Conservation (phyloP, 2,113 vertebrate species). For the Hydrochoerus hydrochaeris region DNA sequence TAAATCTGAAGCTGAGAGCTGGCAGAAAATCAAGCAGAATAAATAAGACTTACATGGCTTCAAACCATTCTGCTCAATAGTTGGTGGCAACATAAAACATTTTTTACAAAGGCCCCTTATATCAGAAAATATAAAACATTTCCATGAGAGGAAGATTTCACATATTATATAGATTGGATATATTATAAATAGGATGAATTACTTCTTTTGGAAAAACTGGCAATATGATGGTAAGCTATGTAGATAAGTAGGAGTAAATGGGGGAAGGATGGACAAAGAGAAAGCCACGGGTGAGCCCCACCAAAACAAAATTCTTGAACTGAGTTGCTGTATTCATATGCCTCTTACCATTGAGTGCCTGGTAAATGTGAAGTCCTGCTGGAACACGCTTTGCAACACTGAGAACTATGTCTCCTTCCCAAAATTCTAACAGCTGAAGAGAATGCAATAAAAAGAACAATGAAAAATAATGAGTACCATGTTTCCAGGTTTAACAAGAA, state of each 20-base stretch:
- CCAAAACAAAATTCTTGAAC: background rate
- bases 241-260: background rate
- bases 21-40: background rate
- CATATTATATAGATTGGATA: background rate
- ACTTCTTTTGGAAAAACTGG: background rate
- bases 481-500: background rate
- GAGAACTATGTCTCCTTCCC: slow-evolving; percentile 95
- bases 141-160: background rate
- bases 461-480: background rate
- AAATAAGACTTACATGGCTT: slow-evolving; percentile 30
- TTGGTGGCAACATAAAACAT: background rate
- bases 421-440: slow-evolving; percentile 87
- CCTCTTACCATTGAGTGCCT: slow-evolving; percentile 90
- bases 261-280: background rate
- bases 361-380: slow-evolving; percentile 95
- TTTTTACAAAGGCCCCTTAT: background rate
- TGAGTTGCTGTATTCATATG: background rate
- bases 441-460: slow-evolving; percentile 11
- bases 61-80: slow-evolving; percentile 1
- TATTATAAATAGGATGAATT: background rate
- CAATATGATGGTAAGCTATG: background rate
- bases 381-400: slow-evolving; percentile 92
- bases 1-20: slow-evolving; percentile 42
- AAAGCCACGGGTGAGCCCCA: background rate
- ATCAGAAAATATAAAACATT: slow-evolving; percentile 26